phyloP scores from a whole-genome alignment of 2,888 invertebrate genomes.

The Orthosia gracilis region DNA sequence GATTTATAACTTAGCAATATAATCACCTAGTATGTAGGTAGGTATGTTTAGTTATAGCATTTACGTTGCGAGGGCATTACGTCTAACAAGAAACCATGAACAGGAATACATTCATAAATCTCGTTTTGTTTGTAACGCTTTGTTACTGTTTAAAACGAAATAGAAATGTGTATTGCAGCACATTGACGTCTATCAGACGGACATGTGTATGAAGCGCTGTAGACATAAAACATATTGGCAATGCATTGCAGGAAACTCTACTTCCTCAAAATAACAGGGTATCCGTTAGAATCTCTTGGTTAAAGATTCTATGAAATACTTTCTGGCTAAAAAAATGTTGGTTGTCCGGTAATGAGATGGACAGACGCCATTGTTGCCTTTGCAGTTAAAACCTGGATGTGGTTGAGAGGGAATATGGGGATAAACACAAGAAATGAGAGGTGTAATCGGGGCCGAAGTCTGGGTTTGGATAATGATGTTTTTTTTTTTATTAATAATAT shows the following conservation, averaged over 20 bases:
- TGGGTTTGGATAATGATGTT: neutral
- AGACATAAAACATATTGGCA: conserved; percentile 7
- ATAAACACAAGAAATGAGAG: neutral
- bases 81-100: conserved; percentile 20
- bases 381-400: neutral
- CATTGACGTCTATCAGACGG: conserved; percentile 39
- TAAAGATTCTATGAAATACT: neutral
- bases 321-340: neutral
- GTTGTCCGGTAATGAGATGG: neutral
- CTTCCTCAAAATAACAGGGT: conserved; percentile 6
- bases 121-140: conserved; percentile 30
- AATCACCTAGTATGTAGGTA: neutral
- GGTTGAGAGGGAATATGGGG: neutral
- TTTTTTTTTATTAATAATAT: neutral
- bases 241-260: conserved; percentile 2
- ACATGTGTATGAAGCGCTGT: conserved; percentile 18
- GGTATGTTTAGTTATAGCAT: neutral
- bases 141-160: conserved; percentile 30
- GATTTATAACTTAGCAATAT: neutral
- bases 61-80: conserved; percentile 7
- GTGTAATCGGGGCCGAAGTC: neutral
- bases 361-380: neutral
- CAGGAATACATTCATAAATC: conserved; percentile 48
- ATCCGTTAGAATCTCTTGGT: neutral
- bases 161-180: conserved; percentile 7